phyloP scores from a whole-genome alignment of 2,888 invertebrate species.

The Leucophenga maculata region DNA sequence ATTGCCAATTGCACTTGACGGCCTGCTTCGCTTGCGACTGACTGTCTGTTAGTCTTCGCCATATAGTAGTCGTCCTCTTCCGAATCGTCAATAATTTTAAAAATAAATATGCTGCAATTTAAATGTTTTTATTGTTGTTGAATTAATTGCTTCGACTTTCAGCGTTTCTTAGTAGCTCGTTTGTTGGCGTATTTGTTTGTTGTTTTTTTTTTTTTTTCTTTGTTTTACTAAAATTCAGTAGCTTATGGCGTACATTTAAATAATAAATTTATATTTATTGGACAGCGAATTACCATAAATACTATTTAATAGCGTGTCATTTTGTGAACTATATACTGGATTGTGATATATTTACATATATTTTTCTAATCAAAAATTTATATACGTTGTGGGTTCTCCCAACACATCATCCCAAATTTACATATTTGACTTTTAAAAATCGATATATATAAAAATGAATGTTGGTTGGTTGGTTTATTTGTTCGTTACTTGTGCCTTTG shows the following conservation, averaged over 20 bases:
- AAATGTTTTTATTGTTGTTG: background rate
- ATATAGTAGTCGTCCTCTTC: background rate
- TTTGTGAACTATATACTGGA: too few species aligned
- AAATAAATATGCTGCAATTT: slow-evolving; percentile 25
- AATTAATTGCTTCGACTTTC: background rate
- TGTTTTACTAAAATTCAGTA: slow-evolving; percentile 9
- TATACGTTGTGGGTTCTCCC: too few species aligned
- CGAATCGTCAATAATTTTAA: slow-evolving; percentile 7
- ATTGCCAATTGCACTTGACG: slow-evolving; percentile 20
- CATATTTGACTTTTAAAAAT: too few species aligned
- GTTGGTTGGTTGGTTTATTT: too few species aligned
- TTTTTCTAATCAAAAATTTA: too few species aligned
- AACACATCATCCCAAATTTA: too few species aligned
- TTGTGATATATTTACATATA: too few species aligned
- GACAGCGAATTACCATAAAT: slow-evolving; percentile 7
- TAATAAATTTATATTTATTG: slow-evolving; percentile 15
- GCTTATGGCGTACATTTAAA: background rate
- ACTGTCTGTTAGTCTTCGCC: too few species aligned
- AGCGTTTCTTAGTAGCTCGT: background rate
- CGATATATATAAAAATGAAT: too few species aligned
- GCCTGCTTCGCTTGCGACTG: too few species aligned
- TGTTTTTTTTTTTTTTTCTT: background rate
- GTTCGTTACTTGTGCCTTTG: too few species aligned
- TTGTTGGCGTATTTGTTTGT: background rate
- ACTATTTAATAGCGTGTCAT: too few species aligned